Conservation (phyloP, 1,140 invertebrate genomes). For the Nasonia longicornis region DNA sequence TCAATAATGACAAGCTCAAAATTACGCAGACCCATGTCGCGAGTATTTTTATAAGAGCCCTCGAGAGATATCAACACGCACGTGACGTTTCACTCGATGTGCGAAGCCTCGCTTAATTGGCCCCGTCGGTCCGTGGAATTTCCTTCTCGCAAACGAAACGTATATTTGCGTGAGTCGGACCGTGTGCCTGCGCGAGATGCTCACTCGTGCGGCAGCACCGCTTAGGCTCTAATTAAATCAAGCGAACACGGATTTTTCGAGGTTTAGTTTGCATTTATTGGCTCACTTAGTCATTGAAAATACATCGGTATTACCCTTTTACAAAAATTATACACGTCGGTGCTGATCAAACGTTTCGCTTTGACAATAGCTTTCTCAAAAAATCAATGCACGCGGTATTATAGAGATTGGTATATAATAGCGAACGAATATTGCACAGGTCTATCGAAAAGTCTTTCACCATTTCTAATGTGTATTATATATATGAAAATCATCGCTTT, state of each 20-base stretch:
- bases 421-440: background rate
- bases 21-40: background rate
- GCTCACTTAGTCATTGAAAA: background rate
- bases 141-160: conserved; percentile 3
- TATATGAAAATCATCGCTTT: background rate
- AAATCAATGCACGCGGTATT: background rate
- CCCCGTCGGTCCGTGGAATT: background rate
- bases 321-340: background rate
- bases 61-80: background rate
- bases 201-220: background rate
- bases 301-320: background rate
- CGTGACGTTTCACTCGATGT: background rate
- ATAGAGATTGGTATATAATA: background rate
- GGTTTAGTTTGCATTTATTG: conserved; percentile 6
- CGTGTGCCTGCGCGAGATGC: background rate
- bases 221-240: background rate
- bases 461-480: background rate
- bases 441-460: background rate
- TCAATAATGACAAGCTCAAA: conserved; percentile 1
- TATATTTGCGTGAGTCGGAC: background rate
- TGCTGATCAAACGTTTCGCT: background rate
- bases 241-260: background rate
- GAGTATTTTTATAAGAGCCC: background rate
- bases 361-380: background rate
- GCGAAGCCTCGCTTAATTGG: background rate